Evolutionary conservation across 2,888 invertebrate species (phyloP).

Genomic region (Pseudanteris insignis): DNA sequence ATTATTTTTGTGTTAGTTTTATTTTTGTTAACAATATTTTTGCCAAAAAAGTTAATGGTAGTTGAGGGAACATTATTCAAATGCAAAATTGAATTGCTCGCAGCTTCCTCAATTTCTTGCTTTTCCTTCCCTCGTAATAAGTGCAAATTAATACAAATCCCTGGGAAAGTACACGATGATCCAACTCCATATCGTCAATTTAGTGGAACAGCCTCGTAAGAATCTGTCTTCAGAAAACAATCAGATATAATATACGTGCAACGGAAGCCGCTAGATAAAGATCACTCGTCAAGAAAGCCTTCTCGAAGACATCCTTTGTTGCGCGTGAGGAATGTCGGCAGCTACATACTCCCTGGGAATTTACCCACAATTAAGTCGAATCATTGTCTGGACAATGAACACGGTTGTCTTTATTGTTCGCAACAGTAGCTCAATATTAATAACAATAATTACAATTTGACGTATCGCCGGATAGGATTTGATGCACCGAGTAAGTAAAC

Average conservation of each 20-base stretch:
- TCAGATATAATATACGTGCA: constrained; percentile 49
- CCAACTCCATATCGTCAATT: constrained; percentile 33
- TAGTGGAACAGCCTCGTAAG: constrained; percentile 35
- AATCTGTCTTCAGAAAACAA: constrained; percentile 44
- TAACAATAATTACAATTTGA: constrained; percentile 60
- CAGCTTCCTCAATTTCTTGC: not conserved
- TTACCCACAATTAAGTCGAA: constrained; percentile 66
- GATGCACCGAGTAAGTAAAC: constrained; percentile 11
- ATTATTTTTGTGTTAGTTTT: no score
- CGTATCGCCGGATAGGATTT: constrained; percentile 55
- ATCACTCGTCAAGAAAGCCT: constrained; percentile 56
- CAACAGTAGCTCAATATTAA: constrained; percentile 60
- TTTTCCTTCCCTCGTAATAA: constrained; percentile 1
- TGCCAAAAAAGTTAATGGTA: no score
- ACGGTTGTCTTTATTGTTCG: constrained; percentile 62
- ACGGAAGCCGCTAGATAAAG: constrained; percentile 56
- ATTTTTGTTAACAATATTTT: no score
- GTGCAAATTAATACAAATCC: constrained; percentile 38
- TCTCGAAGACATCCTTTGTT: constrained; percentile 59
- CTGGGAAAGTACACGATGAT: constrained; percentile 37
- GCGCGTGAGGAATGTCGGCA: constrained; percentile 53
- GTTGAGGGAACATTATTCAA: no score
- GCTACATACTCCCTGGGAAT: constrained; percentile 61
- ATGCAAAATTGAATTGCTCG: not conserved
- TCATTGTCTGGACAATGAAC: constrained; percentile 58